phyloP scores from a whole-genome alignment of 1,140 invertebrate species.

The Gryon sp. region DNA sequence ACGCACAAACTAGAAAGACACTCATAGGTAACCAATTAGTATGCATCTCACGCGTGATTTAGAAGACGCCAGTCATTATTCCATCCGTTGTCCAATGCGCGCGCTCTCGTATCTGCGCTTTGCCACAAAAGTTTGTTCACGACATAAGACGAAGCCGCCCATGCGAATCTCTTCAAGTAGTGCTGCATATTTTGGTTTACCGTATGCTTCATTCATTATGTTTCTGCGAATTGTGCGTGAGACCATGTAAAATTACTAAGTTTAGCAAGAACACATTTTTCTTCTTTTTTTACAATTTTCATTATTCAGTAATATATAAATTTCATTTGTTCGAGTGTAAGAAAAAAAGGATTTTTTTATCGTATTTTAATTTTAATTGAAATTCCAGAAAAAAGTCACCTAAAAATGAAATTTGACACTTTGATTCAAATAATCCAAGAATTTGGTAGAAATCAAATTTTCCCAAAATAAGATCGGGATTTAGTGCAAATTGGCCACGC shows the following conservation, averaged over 20 bases:
- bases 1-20: slow-evolving; percentile 58
- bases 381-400: too few species aligned
- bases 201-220: slow-evolving; percentile 36
- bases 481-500: slow-evolving; percentile 39
- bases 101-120: background rate
- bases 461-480: slow-evolving; percentile 40
- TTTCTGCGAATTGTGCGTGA: slow-evolving; percentile 41
- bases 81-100: slow-evolving; percentile 69
- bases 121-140: slow-evolving; percentile 19
- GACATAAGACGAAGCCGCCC: slow-evolving; percentile 9
- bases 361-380: too few species aligned
- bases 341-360: too few species aligned
- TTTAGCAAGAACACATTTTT: too few species aligned
- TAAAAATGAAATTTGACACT: too few species aligned
- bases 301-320: too few species aligned
- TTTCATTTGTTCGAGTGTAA: too few species aligned
- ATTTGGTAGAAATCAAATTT: too few species aligned
- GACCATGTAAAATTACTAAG: slow-evolving; percentile 3
- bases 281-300: too few species aligned
- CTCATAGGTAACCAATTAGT: slow-evolving; percentile 69
- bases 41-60: slow-evolving; percentile 76
- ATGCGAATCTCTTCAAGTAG: slow-evolving; percentile 26
- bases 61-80: slow-evolving; percentile 74
- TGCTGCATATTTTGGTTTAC: slow-evolving; percentile 38
- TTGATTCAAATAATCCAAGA: too few species aligned